These are phyloP conservation scores for Sebastes taczanowskii DNA, from an alignment of 2,797 vertebrate species.

Conservation along the genomic window DNA sequence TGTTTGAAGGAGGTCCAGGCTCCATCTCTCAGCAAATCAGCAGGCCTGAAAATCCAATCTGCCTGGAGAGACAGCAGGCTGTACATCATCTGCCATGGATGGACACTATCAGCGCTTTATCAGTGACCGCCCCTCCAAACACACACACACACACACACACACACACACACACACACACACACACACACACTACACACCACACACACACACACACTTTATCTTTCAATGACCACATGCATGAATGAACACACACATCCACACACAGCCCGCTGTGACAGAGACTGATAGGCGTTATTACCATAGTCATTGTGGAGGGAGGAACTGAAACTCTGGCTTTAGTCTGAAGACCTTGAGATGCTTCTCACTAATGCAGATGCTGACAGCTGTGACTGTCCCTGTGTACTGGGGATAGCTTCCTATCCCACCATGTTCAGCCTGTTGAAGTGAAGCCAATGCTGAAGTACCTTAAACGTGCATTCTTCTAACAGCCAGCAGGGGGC, in stretches of 20 bases:
- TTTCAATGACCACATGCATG: constrained; percentile 66
- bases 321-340: constrained; percentile 41
- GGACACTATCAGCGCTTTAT: constrained; percentile 84
- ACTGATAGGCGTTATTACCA: constrained; percentile 73
- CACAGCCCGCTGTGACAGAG: constrained; percentile 66
- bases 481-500: background rate
- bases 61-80: constrained; percentile 83
- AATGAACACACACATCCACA: constrained; percentile 59
- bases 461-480: background rate
- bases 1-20: constrained; percentile 71
- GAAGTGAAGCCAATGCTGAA: background rate
- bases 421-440: background rate
- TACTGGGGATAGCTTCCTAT: constrained; percentile 10
- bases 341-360: constrained; percentile 47
- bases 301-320: constrained; percentile 38
- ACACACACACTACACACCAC: constrained; percentile 16
- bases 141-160: constrained; percentile 27
- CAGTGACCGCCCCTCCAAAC: constrained; percentile 63
- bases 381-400: constrained; percentile 31
- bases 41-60: constrained; percentile 87
- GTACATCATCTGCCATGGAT: constrained; percentile 85
- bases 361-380: constrained; percentile 41
- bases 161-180: constrained; percentile 21
- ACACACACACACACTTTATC: constrained; percentile 32
- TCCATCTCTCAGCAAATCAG: constrained; percentile 85